phyloP scores from a whole-genome alignment of 2,888 invertebrate genomes.

The Rotaria sp. region DNA sequence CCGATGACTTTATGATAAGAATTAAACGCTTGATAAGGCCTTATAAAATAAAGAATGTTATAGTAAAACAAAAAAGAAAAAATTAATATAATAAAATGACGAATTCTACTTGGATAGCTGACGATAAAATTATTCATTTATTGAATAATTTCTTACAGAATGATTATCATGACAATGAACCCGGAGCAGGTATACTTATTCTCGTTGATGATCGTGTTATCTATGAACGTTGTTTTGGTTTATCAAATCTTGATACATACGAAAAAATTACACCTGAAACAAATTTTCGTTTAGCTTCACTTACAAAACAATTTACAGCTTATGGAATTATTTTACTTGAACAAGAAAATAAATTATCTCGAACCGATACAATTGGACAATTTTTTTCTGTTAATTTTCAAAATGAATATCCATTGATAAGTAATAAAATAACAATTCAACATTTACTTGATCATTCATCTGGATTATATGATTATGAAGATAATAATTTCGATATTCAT shows the following conservation, averaged over 20 bases:
- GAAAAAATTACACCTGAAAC: neutral
- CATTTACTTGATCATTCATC: constrained; percentile 15
- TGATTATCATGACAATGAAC: neutral
- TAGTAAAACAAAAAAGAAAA: too few relatives aligned
- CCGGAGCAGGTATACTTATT: neutral
- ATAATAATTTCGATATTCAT: too few relatives aligned
- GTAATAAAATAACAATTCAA: neutral
- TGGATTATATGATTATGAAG: neutral
- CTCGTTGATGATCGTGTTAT: neutral
- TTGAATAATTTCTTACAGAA: neutral
- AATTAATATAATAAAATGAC: too few relatives aligned
- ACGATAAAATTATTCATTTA: neutral
- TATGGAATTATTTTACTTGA: neutral
- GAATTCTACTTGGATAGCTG: neutral
- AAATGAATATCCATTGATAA: neutral
- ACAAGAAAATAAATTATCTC: neutral
- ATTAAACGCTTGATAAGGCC: too few relatives aligned
- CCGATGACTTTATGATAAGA: too few relatives aligned
- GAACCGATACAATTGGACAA: neutral
- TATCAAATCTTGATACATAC: neutral
- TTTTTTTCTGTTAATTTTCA: neutral
- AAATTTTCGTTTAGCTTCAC: neutral
- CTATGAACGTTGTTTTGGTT: neutral
- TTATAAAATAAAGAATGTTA: too few relatives aligned
- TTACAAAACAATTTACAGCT: neutral